Base-by-base conservation (phyloP, 2,888 invertebrate species). In the Tachystola acroxantha region DNA sequence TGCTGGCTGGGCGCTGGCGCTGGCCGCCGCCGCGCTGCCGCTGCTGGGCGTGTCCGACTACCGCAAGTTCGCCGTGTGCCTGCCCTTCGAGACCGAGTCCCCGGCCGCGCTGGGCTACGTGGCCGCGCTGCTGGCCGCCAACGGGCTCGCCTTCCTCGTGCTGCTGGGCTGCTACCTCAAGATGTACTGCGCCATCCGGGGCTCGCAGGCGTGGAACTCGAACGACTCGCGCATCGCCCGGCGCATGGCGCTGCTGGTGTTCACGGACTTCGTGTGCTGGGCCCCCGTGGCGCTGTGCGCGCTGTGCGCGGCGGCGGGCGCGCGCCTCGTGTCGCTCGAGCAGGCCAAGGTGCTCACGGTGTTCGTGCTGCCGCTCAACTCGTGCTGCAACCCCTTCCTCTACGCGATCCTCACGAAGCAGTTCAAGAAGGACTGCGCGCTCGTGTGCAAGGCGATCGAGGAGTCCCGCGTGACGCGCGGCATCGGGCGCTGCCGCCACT, bases 221-320 rank as follows among this genome's bases (percentile, higher is more conserved):
- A 98, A 98, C 77, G 98, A 98, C 76, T 96, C 97, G 7, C 89
- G 97, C 36, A 97, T 98, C 54, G 98, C 98, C 28, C 97, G 97
- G 75, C 89, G 97, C 26, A 98, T 98, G 98, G 97, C 98, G 0
- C 81, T 99, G 28, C 88, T 99, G 38, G 98, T 99, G 2, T 97
- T 98, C 74, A 99, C 98, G 0, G 98, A 99, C 76, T 96, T 99
- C 65, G 88, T 98, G 31, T 99, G 98, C 85, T 99, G 98, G 98
- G 96, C 97, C 2, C 99, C 99, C 0, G 97, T 98, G 46, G 96
- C 98, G 1, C 96, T 98, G 79, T 96, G 97, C 73, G 95, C 97
- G 4, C 88, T 98, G 24, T 96, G 97, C 0, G 97, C 98, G 10
- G 94, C 97, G 5, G 95, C 97, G 69, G 98, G 98, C 7, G 87